Conservation (phyloP, 2,113 vertebrate species). For the Pteronura brasiliensis region DNA sequence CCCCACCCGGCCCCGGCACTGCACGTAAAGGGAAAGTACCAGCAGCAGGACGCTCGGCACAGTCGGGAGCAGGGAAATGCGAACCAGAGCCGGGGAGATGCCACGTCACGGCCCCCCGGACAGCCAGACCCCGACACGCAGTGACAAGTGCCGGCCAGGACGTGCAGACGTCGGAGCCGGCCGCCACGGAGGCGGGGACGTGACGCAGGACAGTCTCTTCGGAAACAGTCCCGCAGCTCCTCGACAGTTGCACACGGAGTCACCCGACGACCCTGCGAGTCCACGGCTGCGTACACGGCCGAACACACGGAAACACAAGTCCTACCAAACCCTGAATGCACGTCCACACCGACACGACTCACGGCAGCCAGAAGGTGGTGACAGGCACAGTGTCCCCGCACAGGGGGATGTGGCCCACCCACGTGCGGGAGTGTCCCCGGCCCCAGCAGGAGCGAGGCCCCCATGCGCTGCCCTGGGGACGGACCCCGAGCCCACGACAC, state of each 20-base stretch:
- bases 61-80: no score
- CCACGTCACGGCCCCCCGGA: not conserved
- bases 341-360: not conserved
- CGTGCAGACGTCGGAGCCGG: not conserved
- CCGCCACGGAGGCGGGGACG: not conserved
- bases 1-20: rapidly evolving
- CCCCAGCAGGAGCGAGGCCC: no score
- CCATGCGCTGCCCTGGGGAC: rapidly evolving
- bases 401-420: not conserved
- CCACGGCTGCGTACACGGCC: not conserved
- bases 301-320: rapidly evolving
- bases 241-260: not conserved
- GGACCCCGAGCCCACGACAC: not conserved
- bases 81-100: not conserved
- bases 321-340: not conserved
- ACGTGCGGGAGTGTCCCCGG: rapidly evolving
- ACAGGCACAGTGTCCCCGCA: no score
- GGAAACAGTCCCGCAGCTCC: not conserved
- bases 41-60: not conserved
- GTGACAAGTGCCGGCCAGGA: not conserved
- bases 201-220: not conserved
- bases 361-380: no score
- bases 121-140: not conserved
- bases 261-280: not conserved
- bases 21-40: not conserved